Conservation (phyloP, 2,113 vertebrate species). For the Dromiciops gliroides region DNA sequence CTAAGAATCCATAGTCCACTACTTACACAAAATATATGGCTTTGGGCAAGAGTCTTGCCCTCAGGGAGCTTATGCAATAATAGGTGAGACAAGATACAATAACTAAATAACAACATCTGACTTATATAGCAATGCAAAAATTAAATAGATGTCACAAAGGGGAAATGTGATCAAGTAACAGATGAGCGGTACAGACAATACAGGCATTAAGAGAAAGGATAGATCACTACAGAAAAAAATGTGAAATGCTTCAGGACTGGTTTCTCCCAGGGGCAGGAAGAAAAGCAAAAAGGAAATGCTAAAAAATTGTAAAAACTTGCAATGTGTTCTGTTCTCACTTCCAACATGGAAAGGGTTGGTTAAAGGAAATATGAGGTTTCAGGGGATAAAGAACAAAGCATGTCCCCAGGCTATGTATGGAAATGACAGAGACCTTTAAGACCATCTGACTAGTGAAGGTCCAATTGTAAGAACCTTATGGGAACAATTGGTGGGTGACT, state of each 20-base stretch:
- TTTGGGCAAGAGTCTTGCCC: not conserved
- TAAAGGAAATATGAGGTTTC: constrained; percentile 57
- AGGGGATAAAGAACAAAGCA: constrained; percentile 66
- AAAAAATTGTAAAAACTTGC: constrained; percentile 41
- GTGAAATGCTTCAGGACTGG: not conserved
- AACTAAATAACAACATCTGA: not conserved
- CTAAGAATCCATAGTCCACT: not conserved
- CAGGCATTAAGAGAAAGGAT: not conserved
- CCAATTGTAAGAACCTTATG: constrained; percentile 46
- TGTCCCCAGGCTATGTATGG: constrained; percentile 68
- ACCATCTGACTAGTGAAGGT: constrained; percentile 22
- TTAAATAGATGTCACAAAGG: not conserved
- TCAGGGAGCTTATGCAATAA: not conserved
- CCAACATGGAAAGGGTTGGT: constrained; percentile 53
- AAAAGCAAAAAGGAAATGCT: not conserved
- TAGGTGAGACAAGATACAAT: not conserved
- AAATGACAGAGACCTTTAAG: constrained; percentile 67
- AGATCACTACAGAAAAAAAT: not conserved
- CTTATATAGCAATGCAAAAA: rapidly evolving
- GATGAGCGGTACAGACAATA: not conserved
- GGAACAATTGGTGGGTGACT: constrained; percentile 41
- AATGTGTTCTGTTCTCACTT: constrained; percentile 29
- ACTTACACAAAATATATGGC: not conserved
- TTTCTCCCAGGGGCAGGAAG: not conserved
- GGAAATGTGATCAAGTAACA: not conserved